Conservation (phyloP, 1,140 invertebrate genomes). For the Manduca sexta region DNA sequence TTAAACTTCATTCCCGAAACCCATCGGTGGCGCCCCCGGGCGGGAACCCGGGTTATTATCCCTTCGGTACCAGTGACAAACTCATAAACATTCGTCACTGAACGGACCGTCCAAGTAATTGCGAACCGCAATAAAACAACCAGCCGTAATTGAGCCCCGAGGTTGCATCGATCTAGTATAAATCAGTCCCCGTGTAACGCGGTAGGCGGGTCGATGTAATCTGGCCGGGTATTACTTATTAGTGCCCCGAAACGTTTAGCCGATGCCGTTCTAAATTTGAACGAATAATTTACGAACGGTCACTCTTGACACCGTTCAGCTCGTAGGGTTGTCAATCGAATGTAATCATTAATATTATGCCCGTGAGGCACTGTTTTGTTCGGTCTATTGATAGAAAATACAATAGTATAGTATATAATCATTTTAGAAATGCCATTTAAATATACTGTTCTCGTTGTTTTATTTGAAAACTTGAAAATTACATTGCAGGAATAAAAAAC, state of each 20-base stretch:
- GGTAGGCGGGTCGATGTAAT: slow-evolving; percentile 20
- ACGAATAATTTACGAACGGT: slow-evolving; percentile 69
- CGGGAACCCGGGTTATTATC: slow-evolving; percentile 17
- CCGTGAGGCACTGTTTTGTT: too few species aligned
- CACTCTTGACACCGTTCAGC: slow-evolving; percentile 42
- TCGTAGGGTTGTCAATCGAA: slow-evolving; percentile 42
- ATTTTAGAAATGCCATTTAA: too few species aligned
- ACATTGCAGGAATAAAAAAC: not conserved
- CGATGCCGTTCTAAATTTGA: slow-evolving; percentile 67
- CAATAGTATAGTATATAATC: too few species aligned
- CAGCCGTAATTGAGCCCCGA: slow-evolving; percentile 27
- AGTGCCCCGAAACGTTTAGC: slow-evolving; percentile 65
- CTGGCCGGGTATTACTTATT: slow-evolving; percentile 60
- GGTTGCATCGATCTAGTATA: slow-evolving; percentile 2
- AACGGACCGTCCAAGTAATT: slow-evolving; percentile 50
- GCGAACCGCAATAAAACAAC: slow-evolving; percentile 39
- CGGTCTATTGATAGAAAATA: too few species aligned
- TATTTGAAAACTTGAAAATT: too few species aligned
- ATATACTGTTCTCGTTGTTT: too few species aligned
- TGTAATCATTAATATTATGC: not conserved
- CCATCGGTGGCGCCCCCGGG: slow-evolving; percentile 20
- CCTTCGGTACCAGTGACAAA: slow-evolving; percentile 55
- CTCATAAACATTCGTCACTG: slow-evolving; percentile 70
- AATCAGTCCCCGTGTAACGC: not conserved
- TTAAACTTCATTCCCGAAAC: slow-evolving; percentile 16